Evolutionary conservation across 1,140 invertebrate species (phyloP).

Genomic region (Chironomus tepperi): DNA sequence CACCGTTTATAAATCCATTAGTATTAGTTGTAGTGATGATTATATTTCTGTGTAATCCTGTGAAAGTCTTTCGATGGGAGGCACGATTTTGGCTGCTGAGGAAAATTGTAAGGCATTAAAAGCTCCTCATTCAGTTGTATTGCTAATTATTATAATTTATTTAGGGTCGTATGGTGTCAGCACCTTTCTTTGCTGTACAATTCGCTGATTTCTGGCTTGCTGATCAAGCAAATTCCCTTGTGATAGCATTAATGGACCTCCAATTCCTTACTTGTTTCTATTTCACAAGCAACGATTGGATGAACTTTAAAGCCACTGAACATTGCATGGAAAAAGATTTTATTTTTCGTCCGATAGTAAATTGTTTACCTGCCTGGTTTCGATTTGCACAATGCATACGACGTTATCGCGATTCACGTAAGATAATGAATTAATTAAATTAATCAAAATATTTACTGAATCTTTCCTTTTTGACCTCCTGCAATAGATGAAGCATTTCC

Average conservation of each 20-base stretch:
- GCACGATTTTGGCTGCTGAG: conserved; percentile 76
- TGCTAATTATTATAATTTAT: conserved; percentile 30
- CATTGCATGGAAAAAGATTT: conserved; percentile 55
- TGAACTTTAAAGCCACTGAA: conserved; percentile 45
- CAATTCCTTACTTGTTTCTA: conserved; percentile 87
- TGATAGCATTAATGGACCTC: conserved; percentile 83
- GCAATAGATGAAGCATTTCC: conserved; percentile 69
- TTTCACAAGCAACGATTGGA: conserved; percentile 62
- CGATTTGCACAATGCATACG: conserved; percentile 95
- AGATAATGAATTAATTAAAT: not conserved
- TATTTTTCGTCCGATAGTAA: conserved; percentile 67
- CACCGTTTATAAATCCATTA: conserved; percentile 84
- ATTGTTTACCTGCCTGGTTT: conserved; percentile 92
- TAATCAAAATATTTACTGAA: not conserved
- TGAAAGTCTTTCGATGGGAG: conserved; percentile 85
- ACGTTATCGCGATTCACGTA: conserved; percentile 76
- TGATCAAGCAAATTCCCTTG: conserved; percentile 94
- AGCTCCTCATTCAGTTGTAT: not conserved
- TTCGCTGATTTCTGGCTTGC: conserved; percentile 99
- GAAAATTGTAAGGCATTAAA: conserved; percentile 55
- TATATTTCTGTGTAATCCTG: conserved; percentile 84
- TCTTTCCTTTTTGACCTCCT: not conserved
- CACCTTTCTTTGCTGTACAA: conserved; percentile 90
- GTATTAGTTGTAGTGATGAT: conserved; percentile 79
- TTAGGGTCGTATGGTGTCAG: conserved; percentile 74